phyloP scores from a whole-genome alignment of 2,888 invertebrate species.

The Oxyteleia sp. region DNA sequence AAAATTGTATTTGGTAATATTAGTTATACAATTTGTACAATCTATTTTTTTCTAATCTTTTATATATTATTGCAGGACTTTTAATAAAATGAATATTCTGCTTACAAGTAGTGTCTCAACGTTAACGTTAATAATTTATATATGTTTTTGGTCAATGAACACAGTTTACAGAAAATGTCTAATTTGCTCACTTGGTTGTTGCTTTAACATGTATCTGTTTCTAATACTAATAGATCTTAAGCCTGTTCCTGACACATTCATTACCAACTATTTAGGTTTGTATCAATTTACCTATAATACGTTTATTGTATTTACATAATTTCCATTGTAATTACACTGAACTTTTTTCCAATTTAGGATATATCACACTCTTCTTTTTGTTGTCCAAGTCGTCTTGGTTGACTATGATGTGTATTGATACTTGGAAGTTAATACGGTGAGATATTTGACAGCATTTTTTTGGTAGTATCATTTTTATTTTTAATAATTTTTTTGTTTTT shows the following conservation, averaged over 20 bases:
- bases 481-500: neutral
- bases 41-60: slow-evolving; percentile 8
- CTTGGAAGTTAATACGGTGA: slow-evolving; percentile 30
- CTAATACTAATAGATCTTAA: slow-evolving; percentile 9
- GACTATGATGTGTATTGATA: slow-evolving; percentile 39
- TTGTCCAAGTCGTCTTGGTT: slow-evolving; percentile 36
- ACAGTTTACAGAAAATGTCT: slow-evolving; percentile 11
- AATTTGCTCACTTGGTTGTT: neutral
- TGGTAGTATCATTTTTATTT: neutral
- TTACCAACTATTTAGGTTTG: slow-evolving; percentile 18
- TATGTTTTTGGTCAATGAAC: slow-evolving; percentile 11
- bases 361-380: slow-evolving; percentile 16
- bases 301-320: no score
- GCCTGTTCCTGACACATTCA: neutral
- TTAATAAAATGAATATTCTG: neutral
- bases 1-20: no score
- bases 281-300: no score
- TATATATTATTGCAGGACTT: slow-evolving; percentile 6
- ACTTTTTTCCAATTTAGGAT: slow-evolving; percentile 12
- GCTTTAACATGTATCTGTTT: slow-evolving; percentile 4
- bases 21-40: no score
- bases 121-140: slow-evolving; percentile 13
- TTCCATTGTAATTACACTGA: no score
- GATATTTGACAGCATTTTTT: neutral
- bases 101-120: slow-evolving; percentile 8